Evolutionary conservation across 2,888 invertebrate species (phyloP), one percentile per base, ranked within the genome.

Genomic region (Melieria picta): DNA sequence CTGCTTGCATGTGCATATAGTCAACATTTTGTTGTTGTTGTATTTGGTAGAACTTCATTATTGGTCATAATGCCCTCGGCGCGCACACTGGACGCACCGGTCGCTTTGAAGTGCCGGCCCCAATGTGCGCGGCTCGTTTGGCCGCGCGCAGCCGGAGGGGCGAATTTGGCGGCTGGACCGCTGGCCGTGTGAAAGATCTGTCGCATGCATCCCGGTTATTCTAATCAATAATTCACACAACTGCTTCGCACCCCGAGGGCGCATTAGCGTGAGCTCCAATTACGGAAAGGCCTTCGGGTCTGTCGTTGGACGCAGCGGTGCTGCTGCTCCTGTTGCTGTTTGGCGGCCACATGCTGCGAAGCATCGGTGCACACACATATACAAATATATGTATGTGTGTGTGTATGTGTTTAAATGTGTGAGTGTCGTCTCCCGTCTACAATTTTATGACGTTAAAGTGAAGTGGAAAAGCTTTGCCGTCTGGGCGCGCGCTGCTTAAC

Each of bases 221-320:
- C 56, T 66, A 70, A 73, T 73, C 73, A 73, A 73, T 73, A 73
- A 73, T 70, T 73, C 64, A 70, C 64, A 42, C 61, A 70, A 57
- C 48, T 56, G 13, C 58, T 65, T 72, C 47, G 50, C 69, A 70
- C 73, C 73, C 73, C 55, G 57, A 66, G 69, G 69, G 63, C 52
- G 69, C 73, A 70, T 70, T 73, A 67, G 67, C 66, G 63, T 52
- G 50, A 66, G 62, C 71, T 62, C 42, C 66, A 70, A 70, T 63
- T 73, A 70, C 65, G 56, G 30, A 46, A 58, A 57, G 57, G 61
- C 65, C 42, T 60, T 63, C 16, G 62, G 56, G 65, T 61, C 13
- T 60, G 52, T 45, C 13, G 6, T 16, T 9, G 55, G 46, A 30
- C n/a, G 16, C 16, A 16, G 46, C 42, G 16, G 55, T 46, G 30